Evolutionary conservation across 2,888 invertebrate genomes (phyloP).

Genomic region (Pasiphila rectangulata): DNA sequence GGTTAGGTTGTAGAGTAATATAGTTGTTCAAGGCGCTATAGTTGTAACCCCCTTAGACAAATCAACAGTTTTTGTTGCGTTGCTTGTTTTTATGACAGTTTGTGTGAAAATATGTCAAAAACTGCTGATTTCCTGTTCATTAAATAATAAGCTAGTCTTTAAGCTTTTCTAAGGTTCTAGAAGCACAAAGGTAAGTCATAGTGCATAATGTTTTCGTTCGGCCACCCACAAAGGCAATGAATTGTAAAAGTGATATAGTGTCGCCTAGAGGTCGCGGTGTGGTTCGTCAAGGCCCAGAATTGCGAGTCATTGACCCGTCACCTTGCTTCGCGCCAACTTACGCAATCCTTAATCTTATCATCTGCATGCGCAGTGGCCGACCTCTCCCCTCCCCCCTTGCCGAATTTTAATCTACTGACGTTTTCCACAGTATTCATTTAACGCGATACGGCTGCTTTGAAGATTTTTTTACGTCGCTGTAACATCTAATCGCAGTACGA

Average conservation of each 20-base stretch:
- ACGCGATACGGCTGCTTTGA: not conserved
- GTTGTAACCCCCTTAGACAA: too few species aligned
- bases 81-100: too few species aligned
- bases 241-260: constrained; percentile 44
- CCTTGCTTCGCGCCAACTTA: constrained; percentile 75
- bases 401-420: constrained; percentile 50
- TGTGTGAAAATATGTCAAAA: too few species aligned
- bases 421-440: constrained; percentile 1
- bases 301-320: constrained; percentile 76
- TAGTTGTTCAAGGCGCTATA: too few species aligned
- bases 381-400: constrained; percentile 68
- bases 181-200: not conserved
- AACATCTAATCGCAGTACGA: not conserved
- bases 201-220: constrained; percentile 11
- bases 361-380: constrained; percentile 71
- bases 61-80: too few species aligned
- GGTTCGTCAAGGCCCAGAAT: constrained; percentile 69
- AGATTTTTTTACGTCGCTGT: not conserved
- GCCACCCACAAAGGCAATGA: constrained; percentile 21
- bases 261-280: constrained; percentile 68
- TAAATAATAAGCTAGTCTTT: too few species aligned
- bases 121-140: too few species aligned
- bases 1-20: too few species aligned
- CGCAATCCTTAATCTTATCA: constrained; percentile 79
- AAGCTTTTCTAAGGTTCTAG: not conserved